Conservation (phyloP, 2,797 vertebrate species). For the Manis crassicaudata region DNA sequence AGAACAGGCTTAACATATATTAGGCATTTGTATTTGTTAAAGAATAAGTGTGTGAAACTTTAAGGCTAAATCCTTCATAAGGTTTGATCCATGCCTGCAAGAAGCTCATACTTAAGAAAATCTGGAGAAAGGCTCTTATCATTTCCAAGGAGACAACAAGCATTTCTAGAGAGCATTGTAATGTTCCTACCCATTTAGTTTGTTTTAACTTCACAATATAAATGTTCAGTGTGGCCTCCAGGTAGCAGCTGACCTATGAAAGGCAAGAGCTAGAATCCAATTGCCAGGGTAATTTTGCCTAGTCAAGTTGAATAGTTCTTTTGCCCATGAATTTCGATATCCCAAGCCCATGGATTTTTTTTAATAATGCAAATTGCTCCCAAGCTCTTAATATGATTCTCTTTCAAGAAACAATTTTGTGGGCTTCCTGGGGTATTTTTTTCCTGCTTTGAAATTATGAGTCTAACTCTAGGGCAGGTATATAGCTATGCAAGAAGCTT, state of each 20-base stretch:
- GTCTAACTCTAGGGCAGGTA: background rate
- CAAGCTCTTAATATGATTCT: background rate
- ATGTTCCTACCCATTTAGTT: background rate
- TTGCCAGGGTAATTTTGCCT: background rate
- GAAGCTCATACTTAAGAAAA: background rate
- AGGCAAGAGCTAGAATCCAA: background rate
- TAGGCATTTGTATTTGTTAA: background rate
- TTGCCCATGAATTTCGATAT: background rate
- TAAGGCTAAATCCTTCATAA: background rate
- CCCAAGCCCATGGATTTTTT: background rate
- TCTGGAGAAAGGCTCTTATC: background rate
- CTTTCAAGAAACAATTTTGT: background rate
- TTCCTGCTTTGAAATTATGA: background rate
- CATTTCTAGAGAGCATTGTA: background rate
- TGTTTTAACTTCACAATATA: conserved; percentile 15
- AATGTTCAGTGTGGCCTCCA: background rate
- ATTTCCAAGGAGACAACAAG: background rate
- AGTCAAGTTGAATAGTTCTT: background rate
- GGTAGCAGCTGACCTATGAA: background rate
- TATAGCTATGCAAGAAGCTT: background rate
- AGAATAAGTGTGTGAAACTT: background rate
- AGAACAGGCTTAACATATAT: background rate
- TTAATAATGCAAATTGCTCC: background rate
- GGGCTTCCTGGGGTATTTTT: background rate
- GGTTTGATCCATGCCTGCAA: background rate